Evolutionary conservation across 2,113 vertebrate species (phyloP).

Genomic region (Xiphorhynchus elegans): DNA sequence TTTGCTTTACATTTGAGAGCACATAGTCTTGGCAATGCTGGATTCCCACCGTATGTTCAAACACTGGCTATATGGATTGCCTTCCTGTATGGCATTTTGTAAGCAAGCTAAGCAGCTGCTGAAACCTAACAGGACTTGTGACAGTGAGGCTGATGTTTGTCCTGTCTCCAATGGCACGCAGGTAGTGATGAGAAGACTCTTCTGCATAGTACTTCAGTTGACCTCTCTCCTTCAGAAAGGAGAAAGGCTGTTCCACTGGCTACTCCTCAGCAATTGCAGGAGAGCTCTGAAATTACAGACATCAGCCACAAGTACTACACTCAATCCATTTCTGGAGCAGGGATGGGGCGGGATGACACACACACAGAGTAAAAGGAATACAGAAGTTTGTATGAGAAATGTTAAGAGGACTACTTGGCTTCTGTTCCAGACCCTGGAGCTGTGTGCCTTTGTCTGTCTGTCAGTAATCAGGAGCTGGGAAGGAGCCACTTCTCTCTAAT

Average conservation of each 20-base stretch:
- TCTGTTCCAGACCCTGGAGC: not conserved
- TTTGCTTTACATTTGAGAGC: not conserved
- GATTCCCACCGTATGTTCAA: not conserved
- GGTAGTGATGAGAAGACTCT: not conserved
- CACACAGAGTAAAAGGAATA: not conserved
- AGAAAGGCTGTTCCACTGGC: not conserved
- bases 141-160: not conserved
- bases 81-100: not conserved
- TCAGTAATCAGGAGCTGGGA: not conserved
- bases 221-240: not conserved
- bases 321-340: not conserved
- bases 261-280: not conserved
- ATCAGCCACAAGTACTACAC: not conserved
- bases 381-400: not conserved
- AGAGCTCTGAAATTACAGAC: not conserved
- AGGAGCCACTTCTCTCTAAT: not conserved
- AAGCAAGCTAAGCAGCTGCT: not conserved
- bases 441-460: not conserved
- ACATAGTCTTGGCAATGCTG: not conserved
- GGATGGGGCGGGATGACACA: rapidly evolving
- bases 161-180: rapidly evolving
- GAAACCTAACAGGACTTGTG: not conserved
- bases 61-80: not conserved
- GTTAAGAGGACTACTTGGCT: not conserved
- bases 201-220: not conserved